A percentile compares a stretch with the other conserved stretches of the same genome.
phyloP scores from a whole-genome alignment of 2,797 vertebrate genomes.

The Muraenolepis orangiensis region DNA sequence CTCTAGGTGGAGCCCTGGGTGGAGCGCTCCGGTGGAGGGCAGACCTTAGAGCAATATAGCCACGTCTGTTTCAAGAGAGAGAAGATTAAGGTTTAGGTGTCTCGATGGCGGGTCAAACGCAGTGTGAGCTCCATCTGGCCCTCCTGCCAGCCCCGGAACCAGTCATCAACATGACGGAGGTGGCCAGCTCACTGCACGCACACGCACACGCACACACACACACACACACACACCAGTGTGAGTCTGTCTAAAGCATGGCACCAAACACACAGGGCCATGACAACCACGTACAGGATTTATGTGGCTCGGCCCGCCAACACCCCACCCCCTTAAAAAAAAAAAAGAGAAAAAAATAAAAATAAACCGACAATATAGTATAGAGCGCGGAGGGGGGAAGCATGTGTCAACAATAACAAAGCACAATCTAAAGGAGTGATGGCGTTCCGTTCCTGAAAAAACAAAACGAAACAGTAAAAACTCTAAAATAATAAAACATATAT shows the following conservation, averaged over 20 bases:
- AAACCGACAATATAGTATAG: slow-evolving; percentile 3
- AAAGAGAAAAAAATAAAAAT: slow-evolving; percentile 20
- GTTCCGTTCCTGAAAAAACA: slow-evolving; percentile 56
- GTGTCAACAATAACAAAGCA: slow-evolving; percentile 34
- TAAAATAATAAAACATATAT: slow-evolving; percentile 35
- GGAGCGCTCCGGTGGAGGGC: too few species aligned
- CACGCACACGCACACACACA: too few species aligned
- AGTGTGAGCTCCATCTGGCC: slow-evolving; percentile 33
- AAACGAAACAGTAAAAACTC: neutral
- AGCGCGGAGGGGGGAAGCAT: neutral
- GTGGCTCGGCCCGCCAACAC: slow-evolving; percentile 7
- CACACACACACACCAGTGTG: too few species aligned
- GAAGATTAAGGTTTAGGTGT: slow-evolving; percentile 20
- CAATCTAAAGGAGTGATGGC: slow-evolving; percentile 60
- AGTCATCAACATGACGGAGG: slow-evolving; percentile 50
- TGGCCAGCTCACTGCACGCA: slow-evolving; percentile 26
- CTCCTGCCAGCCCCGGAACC: slow-evolving; percentile 4
- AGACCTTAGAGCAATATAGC: too few species aligned
- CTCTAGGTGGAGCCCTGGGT: too few species aligned
- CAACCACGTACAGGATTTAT: slow-evolving; percentile 56
- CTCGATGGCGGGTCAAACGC: slow-evolving; percentile 32
- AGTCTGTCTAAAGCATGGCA: too few species aligned
- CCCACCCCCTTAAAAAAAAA: slow-evolving; percentile 21
- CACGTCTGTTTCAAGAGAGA: too few species aligned
- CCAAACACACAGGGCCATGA: slow-evolving; percentile 36